These are phyloP conservation scores for Hyaena hyaena DNA, from an alignment of 2,113 vertebrate species.

Conservation along the genomic window DNA sequence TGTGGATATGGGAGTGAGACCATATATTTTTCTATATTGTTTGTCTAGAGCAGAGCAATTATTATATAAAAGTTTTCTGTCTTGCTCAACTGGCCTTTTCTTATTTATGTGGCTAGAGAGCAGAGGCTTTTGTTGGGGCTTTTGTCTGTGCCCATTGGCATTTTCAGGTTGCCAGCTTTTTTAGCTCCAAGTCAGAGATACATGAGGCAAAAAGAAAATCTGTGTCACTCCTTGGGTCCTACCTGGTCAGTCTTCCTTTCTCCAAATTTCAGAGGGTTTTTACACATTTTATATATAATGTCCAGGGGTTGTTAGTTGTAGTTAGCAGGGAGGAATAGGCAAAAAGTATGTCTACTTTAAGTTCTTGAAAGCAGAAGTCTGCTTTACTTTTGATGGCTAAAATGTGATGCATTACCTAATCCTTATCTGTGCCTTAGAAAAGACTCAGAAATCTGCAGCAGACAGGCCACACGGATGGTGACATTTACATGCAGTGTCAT, in stretches of 20 bases:
- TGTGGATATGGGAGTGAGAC: not conserved
- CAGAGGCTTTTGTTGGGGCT: not conserved
- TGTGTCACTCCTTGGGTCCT: not conserved
- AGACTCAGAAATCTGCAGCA: not conserved
- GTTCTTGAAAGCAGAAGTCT: conserved; percentile 34
- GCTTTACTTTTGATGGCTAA: conserved; percentile 33
- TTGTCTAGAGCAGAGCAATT: not conserved
- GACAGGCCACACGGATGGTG: not conserved
- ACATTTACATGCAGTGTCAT: conserved; percentile 28
- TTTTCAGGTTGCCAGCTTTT: not conserved
- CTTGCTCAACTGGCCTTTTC: not conserved
- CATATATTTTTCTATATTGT: not conserved
- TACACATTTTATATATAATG: not conserved
- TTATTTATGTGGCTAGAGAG: not conserved
- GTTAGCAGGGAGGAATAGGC: not conserved
- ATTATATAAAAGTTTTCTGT: not conserved
- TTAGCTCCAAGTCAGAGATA: not conserved
- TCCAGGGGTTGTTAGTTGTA: not conserved
- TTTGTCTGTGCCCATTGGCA: not conserved
- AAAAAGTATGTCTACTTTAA: not conserved
- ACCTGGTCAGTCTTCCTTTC: not conserved
- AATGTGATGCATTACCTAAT: conserved; percentile 4
- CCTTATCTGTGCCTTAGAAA: not conserved
- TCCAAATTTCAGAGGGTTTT: not conserved
- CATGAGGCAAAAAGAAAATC: not conserved